These are phyloP conservation scores for Trinectes maculatus DNA, from an alignment of 2,113 vertebrate genomes.

Conservation along the genomic window DNA sequence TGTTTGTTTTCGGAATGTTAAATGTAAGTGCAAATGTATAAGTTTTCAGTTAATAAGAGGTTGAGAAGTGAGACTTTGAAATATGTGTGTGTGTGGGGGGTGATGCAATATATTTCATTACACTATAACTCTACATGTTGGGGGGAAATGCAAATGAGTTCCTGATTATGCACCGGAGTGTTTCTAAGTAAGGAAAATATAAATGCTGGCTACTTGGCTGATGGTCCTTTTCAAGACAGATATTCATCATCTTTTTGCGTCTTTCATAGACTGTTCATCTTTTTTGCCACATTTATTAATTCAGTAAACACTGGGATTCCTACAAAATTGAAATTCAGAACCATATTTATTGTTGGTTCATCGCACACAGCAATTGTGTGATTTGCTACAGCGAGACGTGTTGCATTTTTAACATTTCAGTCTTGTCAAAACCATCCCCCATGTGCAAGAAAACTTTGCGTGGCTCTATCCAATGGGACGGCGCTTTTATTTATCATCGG, in stretches of 20 bases:
- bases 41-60: no score
- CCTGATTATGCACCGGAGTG: slow-evolving; percentile 21
- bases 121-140: neutral
- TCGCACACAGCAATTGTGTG: neutral
- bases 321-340: neutral
- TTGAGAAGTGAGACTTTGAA: no score
- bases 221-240: slow-evolving; percentile 1
- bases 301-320: neutral
- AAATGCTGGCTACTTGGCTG: neutral
- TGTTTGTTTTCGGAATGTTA: no score
- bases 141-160: slow-evolving; percentile 24
- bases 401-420: neutral
- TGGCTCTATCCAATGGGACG: neutral
- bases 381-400: neutral
- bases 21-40: no score
- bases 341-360: neutral
- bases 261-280: neutral
- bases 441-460: neutral
- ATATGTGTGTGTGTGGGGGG: no score
- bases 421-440: neutral
- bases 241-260: neutral
- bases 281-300: neutral
- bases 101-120: neutral
- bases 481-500: neutral
- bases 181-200: neutral